Evolutionary conservation across 2,113 vertebrate genomes (phyloP).

Genomic region (Pedetes capensis): DNA sequence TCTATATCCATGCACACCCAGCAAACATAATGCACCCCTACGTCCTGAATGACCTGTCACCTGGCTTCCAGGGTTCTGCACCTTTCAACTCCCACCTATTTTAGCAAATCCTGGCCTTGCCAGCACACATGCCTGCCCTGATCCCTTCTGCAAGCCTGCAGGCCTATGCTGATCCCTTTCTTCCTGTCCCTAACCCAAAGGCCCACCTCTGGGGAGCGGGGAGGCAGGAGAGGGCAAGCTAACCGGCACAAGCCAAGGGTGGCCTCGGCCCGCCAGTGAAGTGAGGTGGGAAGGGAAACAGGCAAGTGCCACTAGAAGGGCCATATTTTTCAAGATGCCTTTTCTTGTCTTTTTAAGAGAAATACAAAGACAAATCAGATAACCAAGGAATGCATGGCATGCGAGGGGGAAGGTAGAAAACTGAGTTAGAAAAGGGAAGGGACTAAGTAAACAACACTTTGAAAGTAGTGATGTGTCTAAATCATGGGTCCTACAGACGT

Average conservation of each 20-base stretch:
- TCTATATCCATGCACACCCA: not conserved
- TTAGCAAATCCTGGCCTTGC: not conserved
- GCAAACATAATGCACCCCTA: not conserved
- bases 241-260: not conserved
- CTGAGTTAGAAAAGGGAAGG: slow-evolving; percentile 50
- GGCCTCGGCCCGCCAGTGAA: not conserved
- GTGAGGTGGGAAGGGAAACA: not conserved
- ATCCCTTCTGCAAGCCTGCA: not conserved
- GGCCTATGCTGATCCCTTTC: not conserved
- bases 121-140: not conserved
- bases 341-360: slow-evolving; percentile 39
- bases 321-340: slow-evolving; percentile 33
- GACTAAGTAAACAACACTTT: slow-evolving; percentile 47
- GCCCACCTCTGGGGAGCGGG: no score
- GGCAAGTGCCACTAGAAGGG: slow-evolving; percentile 42
- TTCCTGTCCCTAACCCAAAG: no score
- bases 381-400: slow-evolving; percentile 52
- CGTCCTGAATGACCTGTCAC: not conserved
- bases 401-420: slow-evolving; percentile 41
- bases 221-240: not conserved
- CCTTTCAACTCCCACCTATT: not conserved
- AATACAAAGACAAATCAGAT: slow-evolving; percentile 61
- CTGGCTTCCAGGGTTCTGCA: not conserved
- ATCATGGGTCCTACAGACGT: not conserved
- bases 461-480: slow-evolving; percentile 52